Evolutionary conservation across 2,113 vertebrate genomes (phyloP), one percentile per base, ranked within the genome.

Genomic region (Sialia sialis): DNA sequence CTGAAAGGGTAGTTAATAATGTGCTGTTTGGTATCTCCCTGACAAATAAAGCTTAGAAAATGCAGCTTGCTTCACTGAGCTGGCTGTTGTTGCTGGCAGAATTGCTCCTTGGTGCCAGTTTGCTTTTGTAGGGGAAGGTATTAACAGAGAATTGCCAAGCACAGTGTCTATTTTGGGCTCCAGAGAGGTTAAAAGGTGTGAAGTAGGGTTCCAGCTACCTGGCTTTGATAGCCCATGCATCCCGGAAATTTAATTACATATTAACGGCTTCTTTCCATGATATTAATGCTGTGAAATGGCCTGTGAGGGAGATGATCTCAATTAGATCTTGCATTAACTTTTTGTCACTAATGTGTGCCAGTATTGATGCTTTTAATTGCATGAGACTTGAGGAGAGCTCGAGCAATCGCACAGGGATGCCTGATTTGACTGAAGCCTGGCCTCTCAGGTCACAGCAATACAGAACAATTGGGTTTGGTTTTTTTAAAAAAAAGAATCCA

Each of bases 181-280:
- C 0, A 73, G 80, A 59, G 79, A 92, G 83, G 77, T 91, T 93
- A 84, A 96, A 90, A 82, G 84, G 73, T 87, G 83, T 95, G 85
- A 95, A 90, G 27, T 26, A 76, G 54, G 3, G 78, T 94, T 93
- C 77, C 89, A 76, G 85, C 60, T 86, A 86, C 82, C 89, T 75
- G 81, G 36, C 72, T 93, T 54, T 89, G 95, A 85, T 78, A 96
- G 93, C 58, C 74, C 56, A 14, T 43, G 84, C 68, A 69, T 95
- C 64, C 77, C 0, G 4, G 68, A 94, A 96, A 94, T 95, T 94
- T 96, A 95, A 97, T 96, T 94, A 94, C 93, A 76, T 78, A 83
- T 93, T 96, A 96, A 93, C 18, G 83, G 38, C 55, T 93, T 49
- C 56, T 95, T 96, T 94, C 95, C 55, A 4, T 72, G 30, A 84